Base-by-base conservation (phyloP, 2,888 invertebrate genomes). In the Oithona nana region DNA sequence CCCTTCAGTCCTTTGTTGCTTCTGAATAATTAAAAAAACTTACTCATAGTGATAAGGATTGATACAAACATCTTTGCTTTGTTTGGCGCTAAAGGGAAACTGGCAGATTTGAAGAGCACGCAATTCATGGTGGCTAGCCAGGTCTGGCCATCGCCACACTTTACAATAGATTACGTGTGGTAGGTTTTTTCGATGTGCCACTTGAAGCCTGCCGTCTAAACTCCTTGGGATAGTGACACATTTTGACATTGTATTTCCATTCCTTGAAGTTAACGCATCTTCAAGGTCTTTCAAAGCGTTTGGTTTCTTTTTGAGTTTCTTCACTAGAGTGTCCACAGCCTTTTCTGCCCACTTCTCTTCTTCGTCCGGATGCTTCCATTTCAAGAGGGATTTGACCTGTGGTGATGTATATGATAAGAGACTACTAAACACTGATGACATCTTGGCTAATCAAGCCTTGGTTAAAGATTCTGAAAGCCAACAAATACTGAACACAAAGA, bases 301-400 rank as follows among this genome's bases (percentile, higher is more conserved):
- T 76, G 93, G 94, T 68, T 89, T 81, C 73, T 95, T 94, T 74
- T 93, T 93, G 64, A 93, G 74, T 72, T 94, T 95, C 75, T 97
- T 97, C 51, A 97, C 94, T 52, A 97, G 77, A 64, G 94, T 92
- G 72, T 97, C 97, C 0, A 97, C 94, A 0, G 97, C 97, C 70
- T 94, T 95, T 73, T 95, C 93, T 28, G 94, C 94, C 94, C 94
- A 95, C 79, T 94, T 94, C 75, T 94, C 94, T 74, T 95, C 94
- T 69, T 95, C 94, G 63, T 94, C 94, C 72, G 90, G 85, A 75
- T 87, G 87, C 73, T 95, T 95, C 95, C 95, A 97, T 22, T 95
- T 94, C 8, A 95, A 79, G 29, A 95, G 77, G 72, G 94, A 90
- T 75, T 95, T 95, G 1, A 95, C 94, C 48, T 90, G 90, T 24